These are phyloP conservation scores for Corythornis vintsioides DNA, from an alignment of 2,113 vertebrate species.

Conservation along the genomic window DNA sequence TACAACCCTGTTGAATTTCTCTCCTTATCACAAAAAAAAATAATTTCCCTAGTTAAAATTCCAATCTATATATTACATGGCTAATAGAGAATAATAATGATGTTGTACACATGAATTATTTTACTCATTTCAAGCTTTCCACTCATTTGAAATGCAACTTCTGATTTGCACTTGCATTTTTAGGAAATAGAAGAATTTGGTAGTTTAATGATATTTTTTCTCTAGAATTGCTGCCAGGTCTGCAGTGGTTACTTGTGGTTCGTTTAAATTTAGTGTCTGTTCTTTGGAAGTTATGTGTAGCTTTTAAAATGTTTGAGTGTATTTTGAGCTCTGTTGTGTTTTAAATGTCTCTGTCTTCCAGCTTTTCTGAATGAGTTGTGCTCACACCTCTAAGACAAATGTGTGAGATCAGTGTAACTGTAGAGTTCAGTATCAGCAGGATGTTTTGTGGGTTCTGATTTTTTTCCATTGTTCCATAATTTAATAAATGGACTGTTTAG, in stretches of 20 bases:
- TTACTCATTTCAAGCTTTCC: conserved; percentile 47
- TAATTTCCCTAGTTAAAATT: neutral
- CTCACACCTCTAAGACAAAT: neutral
- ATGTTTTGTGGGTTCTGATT: neutral
- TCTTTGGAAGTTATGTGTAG: neutral
- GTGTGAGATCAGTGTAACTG: neutral
- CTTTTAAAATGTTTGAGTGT: neutral
- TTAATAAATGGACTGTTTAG: neutral
- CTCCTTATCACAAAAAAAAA: neutral
- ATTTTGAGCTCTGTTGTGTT: conserved; percentile 1
- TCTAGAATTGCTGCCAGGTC: neutral
- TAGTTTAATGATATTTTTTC: neutral
- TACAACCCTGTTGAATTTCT: neutral
- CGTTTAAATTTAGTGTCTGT: neutral
- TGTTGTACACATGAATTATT: neutral
- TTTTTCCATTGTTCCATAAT: neutral
- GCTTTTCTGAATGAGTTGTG: neutral
- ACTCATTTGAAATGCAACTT: neutral
- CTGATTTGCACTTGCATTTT: conserved; percentile 20
- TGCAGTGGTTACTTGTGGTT: neutral
- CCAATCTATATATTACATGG: neutral
- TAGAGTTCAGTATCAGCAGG: neutral
- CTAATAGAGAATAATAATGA: neutral
- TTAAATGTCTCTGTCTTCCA: neutral
- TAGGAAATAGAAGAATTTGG: neutral